Evolutionary conservation across 2,113 vertebrate species (phyloP), one percentile per base, ranked within the genome.

Genomic region (Labeo rohita): DNA sequence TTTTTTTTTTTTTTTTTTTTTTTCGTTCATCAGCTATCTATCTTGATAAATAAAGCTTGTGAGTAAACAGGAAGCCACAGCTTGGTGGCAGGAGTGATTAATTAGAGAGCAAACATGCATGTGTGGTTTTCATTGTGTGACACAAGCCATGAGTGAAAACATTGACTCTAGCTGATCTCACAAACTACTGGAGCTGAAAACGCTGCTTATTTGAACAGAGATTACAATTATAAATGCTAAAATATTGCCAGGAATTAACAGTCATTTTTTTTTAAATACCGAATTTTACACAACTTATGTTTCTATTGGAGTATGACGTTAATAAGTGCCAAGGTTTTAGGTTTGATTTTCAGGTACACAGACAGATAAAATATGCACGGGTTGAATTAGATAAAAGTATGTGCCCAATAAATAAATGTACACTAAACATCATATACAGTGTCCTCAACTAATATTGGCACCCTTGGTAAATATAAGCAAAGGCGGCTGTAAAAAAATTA

Each of bases 1-100:
- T 75, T 28, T 28, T 28, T 28, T 28, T 61, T 3, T 80, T 61
- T 3, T 80, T 54, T 59, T 84, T 65, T 56, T 72, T 61, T 3
- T 80, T 54, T 16, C 36, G 6, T 72, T 61, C 54, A 85, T 80
- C 43, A 75, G 80, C 47, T 39, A 88, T 88, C 86, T 39, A 78
- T 87, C 84, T 88, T 90, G 88, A 91, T 88, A 85, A 88, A 87
- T 77, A 85, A 34, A 56, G 56, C 61, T 82, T 21, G 80, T 77
- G 73, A 87, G 85, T 85, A 87, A 88, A 85, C 83, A 66, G 72
- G 72, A 86, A 84, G 74, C 45, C 34, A 52, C 84, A 68, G 61
- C 50, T 72, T 75, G 49, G 65, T 86, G 74, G 65, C 21, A 83
- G 74, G 34, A 86, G 88, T 85, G 83, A 90, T 88, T 88, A 86